Evolutionary conservation across 1,140 invertebrate genomes (phyloP), one percentile per base, ranked within the genome.

Genomic region (Trichonephila inaurata): DNA sequence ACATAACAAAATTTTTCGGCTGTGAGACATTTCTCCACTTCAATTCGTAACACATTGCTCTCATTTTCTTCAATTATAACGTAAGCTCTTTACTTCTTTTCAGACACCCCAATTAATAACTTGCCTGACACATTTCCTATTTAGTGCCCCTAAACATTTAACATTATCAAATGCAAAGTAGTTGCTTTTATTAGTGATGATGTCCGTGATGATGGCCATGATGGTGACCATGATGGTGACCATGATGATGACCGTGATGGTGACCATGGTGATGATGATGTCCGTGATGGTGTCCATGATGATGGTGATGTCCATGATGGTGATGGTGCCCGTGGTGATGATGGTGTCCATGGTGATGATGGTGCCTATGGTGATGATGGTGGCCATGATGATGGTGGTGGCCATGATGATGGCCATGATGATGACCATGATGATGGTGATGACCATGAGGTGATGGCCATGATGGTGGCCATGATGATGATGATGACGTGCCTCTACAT

Each of bases 401-500:
- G 0, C 24, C n/a, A 19, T 86, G 51, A 12, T 51, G 51, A 12
- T 51, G 64, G 19, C 89, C 89, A 62, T 91, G 89, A 82, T 91
- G 89, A 21, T 91, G 69, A 19, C 69, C 28, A 28, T 28, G 28
- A 28, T 28, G 28, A 28, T 28, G 28, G 28, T 28, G 28, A 28
- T 28, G 28, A 28, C 28, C 28, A 28, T 28, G 28, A n/a, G n/a
- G 28, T 28, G 28, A 28, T 28, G 28, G 28, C 28, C 28, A 28
- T 28, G 28, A 28, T 28, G 28, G 28, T 28, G 28, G 28, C 28
- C 89, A 81, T 91, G 89, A n/a, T 91, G 89, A 62, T 91, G 89
- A 40, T 91, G 89, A 33, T 77, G 89, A 12, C 69, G 86, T 8
- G 60, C 89, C n/a, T 91, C 88, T 69, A 60, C n/a, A 58, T 44